These are phyloP conservation scores for Barypeithes pellucidus DNA, from an alignment of 2,888 invertebrate genomes.

Conservation along the genomic window DNA sequence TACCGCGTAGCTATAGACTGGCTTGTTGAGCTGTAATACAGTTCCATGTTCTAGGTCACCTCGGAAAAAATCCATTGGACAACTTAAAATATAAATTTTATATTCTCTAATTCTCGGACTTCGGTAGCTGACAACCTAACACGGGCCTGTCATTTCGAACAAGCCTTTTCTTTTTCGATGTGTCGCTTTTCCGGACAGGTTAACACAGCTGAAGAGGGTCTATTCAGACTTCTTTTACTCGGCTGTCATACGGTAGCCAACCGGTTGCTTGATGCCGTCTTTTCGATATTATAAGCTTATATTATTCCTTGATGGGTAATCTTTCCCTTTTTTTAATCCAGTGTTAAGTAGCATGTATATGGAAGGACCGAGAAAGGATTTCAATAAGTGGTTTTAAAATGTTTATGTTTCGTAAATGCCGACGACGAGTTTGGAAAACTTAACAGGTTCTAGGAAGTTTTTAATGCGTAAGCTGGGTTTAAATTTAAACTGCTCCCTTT, in stretches of 20 bases:
- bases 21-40: too few species aligned
- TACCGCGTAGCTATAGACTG: too few species aligned
- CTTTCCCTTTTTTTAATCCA: constrained; percentile 5
- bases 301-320: constrained; percentile 36
- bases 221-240: constrained; percentile 48
- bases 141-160: constrained; percentile 45
- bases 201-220: constrained; percentile 53
- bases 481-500: too few species aligned
- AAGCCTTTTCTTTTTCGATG: constrained; percentile 50
- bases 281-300: constrained; percentile 43
- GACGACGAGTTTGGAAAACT: constrained; percentile 1
- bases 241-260: constrained; percentile 50
- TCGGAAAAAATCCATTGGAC: too few species aligned
- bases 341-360: constrained; percentile 23
- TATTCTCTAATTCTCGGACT: background rate
- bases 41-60: too few species aligned
- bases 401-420: constrained; percentile 1
- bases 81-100: too few species aligned
- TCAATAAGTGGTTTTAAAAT: constrained; percentile 17
- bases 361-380: background rate
- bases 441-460: constrained; percentile 14
- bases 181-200: constrained; percentile 51
- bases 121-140: constrained; percentile 18
- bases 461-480: background rate
- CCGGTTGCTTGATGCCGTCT: constrained; percentile 38